Base-by-base conservation (phyloP, 2,797 vertebrate species). In the Pangasius sanitwongsei region DNA sequence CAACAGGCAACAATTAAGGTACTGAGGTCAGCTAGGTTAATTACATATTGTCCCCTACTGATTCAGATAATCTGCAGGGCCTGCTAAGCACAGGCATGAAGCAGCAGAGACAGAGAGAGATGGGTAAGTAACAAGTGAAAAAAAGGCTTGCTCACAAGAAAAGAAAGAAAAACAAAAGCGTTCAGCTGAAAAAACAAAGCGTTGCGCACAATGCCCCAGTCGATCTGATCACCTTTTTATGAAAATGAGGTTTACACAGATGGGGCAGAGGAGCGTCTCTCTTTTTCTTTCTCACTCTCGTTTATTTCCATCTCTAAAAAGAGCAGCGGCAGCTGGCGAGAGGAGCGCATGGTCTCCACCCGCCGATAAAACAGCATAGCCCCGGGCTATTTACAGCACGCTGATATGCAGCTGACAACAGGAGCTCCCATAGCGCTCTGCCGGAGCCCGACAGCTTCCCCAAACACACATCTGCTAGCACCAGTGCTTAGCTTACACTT, bases 31-130 rank as follows among this genome's bases (percentile, higher is more conserved):
- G 95, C 90, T 93, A 93, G 94, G 97, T 97, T 98, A 97, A 98
- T 97, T 97, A 97, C 96, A 97, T 97, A 95, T 97, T 95, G 96
- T 96, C 96, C 96, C 95, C 95, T 94, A 95, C 95, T 96, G 96
- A 94, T 96, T 96, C 94, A 94, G 95, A 95, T 95, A 96, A 97
- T 96, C 95, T 95, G 90, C 80, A 95, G 96, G 96, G 95, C 86
- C 89, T 90, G 95, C 95, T 95, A 96, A 96, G 95, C 94, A 95
- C 95, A 95, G 95, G 95, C 95, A 95, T 37, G 53, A 61, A n/a
- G 83, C 31, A 85, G 53, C 23, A 16, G 34, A 83, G 31, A 81
- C 77, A 87, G 57, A 88, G 44, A 86, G 55, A 83, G 67, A 87
- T 44, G 74, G 41, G 77, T 78, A 75, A 85, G 82, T 84, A 87